Evolutionary conservation across 1,140 invertebrate species (phyloP), one percentile per base, ranked within the genome.

Genomic region (Matsumurasca onukii): DNA sequence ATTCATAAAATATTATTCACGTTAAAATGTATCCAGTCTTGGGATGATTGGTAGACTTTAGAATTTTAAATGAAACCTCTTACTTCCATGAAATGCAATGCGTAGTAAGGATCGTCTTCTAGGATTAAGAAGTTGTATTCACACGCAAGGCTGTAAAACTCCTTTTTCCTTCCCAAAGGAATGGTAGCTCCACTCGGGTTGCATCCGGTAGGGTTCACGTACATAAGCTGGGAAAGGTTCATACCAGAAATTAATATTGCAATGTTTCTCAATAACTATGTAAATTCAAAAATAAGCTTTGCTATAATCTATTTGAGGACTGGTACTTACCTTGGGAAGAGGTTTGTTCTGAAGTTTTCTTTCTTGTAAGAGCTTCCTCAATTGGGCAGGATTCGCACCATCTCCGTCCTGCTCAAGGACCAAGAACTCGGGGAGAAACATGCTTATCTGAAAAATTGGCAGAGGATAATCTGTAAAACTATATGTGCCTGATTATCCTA

Each of bases 31-130:
- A n/a, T n/a, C n/a, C n/a, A n/a, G n/a, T n/a, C n/a, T n/a, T n/a
- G n/a, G n/a, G n/a, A n/a, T n/a, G n/a, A n/a, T n/a, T n/a, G n/a
- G n/a, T n/a, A n/a, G n/a, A n/a, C n/a, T n/a, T n/a, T n/a, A n/a
- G n/a, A n/a, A 0, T 72, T 48, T 5, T 20, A 2, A 1, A 31
- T 67, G n/a, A n/a, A n/a, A n/a, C n/a, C n/a, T n/a, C 29, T 68
- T 70, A 75, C 73, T 24, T 81, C 81, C 67, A 78, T 79, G 76
- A 89, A 93, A 75, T 90, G 88, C 72, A 93, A 79, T 76, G 88
- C 92, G 76, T 86, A 90, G 75, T 92, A 93, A 1, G 91, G 89
- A 81, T 93, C 91, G 75, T 93, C 91, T 77, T 93, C 91, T 0
- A 93, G 74, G 66, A 93, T 91, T 0, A 93, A 73, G 30, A 93